These are phyloP conservation scores for Lota lota DNA, from an alignment of 2,113 vertebrate species.

Conservation along the genomic window DNA sequence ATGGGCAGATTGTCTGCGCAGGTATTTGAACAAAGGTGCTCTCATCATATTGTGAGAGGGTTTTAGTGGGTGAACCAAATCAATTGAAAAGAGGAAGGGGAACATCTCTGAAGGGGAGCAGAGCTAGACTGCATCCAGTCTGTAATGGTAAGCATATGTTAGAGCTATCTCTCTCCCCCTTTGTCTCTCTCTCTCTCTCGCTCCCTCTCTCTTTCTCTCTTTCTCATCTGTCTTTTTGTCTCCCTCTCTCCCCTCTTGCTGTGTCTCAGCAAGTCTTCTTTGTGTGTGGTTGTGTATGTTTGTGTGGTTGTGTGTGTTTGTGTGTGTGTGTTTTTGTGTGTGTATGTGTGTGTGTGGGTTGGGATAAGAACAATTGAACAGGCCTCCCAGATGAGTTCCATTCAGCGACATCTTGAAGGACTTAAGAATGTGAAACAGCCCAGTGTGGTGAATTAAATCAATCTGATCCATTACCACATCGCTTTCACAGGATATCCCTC, in stretches of 20 bases:
- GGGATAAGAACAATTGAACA: conserved; percentile 55
- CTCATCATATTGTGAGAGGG: neutral
- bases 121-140: no score
- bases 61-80: neutral
- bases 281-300: conserved; percentile 7
- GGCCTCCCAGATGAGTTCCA: conserved; percentile 66
- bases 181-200: neutral
- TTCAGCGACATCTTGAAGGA: conserved; percentile 61
- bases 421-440: conserved; percentile 62
- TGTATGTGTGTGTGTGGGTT: conserved; percentile 23
- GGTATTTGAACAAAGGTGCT: conserved; percentile 9
- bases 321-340: no score
- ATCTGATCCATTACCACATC: conserved; percentile 65
- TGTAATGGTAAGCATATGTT: conserved; percentile 46
- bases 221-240: conserved; percentile 23
- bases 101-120: neutral
- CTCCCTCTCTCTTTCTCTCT: conserved; percentile 6
- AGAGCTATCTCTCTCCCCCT: conserved; percentile 9
- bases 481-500: conserved; percentile 47
- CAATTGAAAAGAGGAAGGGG: neutral
- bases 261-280: neutral
- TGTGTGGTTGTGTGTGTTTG: no score
- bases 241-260: conserved; percentile 4
- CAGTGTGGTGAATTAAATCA: conserved; percentile 55
- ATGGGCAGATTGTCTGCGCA: neutral